A percentile compares a stretch with the other conserved stretches of the same genome.
phyloP scores from a whole-genome alignment of 37 sponge, comb jelly and placozoan genomes.

The Dysidea cf. avara region DNA sequence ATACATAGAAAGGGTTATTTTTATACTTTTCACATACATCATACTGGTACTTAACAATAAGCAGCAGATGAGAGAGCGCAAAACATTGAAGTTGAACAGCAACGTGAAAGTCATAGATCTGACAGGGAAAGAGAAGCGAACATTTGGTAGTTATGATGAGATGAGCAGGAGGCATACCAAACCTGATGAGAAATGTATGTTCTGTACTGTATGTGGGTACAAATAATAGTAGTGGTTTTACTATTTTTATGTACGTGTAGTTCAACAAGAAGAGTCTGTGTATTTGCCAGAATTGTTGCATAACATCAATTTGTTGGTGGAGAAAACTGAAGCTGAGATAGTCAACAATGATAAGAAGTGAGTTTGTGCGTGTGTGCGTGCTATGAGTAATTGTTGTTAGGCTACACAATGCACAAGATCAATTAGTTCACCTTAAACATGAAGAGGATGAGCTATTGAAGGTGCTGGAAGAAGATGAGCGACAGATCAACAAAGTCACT shows the following conservation, averaged over 20 bases:
- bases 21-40: too few relatives aligned
- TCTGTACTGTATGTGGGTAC: too few relatives aligned
- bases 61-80: too few relatives aligned
- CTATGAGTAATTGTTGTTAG: background rate
- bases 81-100: background rate
- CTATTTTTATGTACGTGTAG: too few relatives aligned
- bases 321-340: slow-evolving; percentile 77
- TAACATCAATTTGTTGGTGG: slow-evolving; percentile 89
- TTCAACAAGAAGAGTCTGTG: slow-evolving; percentile 7
- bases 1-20: too few relatives aligned
- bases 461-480: slow-evolving; percentile 41
- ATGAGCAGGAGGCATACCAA: slow-evolving; percentile 56
- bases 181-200: slow-evolving; percentile 34
- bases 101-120: slow-evolving; percentile 85
- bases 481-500: slow-evolving; percentile 62
- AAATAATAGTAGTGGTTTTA: too few relatives aligned
- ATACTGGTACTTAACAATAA: too few relatives aligned
- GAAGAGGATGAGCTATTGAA: slow-evolving; percentile 59
- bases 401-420: slow-evolving; percentile 77
- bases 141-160: slow-evolving; percentile 80
- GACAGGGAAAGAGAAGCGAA: slow-evolving; percentile 87
- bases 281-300: slow-evolving; percentile 81
- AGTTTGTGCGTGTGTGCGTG: too few relatives aligned
- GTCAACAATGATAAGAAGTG: slow-evolving; percentile 62
- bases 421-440: slow-evolving; percentile 73